Conservation (phyloP, 2,113 vertebrate species). For the Acanthisitta chloris region DNA sequence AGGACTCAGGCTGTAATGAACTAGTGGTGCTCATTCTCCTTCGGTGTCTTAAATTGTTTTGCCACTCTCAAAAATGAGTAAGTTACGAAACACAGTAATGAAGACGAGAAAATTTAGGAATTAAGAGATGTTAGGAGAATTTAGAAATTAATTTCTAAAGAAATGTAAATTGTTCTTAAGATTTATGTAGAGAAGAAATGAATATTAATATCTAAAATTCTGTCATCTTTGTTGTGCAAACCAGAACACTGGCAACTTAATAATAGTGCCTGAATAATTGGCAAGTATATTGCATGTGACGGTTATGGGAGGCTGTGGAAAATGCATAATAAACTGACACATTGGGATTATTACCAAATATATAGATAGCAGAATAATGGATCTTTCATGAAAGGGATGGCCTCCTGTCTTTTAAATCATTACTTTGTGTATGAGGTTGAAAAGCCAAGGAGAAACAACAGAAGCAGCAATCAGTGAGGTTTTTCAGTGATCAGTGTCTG, state of each 20-base stretch:
- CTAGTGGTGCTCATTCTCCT: background rate
- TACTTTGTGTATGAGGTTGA: background rate
- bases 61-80: background rate
- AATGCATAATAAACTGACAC: background rate
- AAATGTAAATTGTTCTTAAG: background rate
- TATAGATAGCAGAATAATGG: background rate
- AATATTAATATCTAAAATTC: background rate
- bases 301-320: background rate
- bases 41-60: background rate
- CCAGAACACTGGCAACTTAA: background rate
- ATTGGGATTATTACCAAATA: background rate
- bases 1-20: background rate
- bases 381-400: background rate
- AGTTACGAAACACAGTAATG: background rate
- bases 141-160: background rate
- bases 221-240: background rate
- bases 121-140: background rate
- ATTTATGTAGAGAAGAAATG: background rate
- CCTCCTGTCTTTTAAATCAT: background rate
- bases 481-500: background rate
- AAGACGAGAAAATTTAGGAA: background rate
- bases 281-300: background rate
- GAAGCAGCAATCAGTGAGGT: background rate
- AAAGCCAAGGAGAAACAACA: background rate
- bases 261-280: background rate